Base-by-base conservation (phyloP, 2,797 vertebrate species). In the Halcyon leucocephala region DNA sequence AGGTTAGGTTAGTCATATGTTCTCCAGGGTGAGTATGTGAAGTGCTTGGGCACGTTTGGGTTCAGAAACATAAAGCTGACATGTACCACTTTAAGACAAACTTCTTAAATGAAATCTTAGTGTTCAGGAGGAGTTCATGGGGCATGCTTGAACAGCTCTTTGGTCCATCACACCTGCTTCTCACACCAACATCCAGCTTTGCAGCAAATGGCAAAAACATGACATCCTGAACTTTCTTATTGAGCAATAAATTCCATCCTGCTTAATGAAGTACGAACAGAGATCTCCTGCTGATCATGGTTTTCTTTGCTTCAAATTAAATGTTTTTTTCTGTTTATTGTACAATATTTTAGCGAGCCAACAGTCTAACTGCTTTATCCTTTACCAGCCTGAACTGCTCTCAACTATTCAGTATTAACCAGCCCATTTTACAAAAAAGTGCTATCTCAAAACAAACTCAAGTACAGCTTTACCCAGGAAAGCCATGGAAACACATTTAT, bases 401-500 rank as follows among this genome's bases (percentile, higher is more conserved):
- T 62, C 25, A 70, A 52, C 55, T 91, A 25, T 82, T 90, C 77
- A 42, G 55, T 37, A 60, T 64, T 64, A 89, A 76, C 14, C 5
- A 15, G 86, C 55, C 14, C 2, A 3, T 88, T 94, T 88, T 86
- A 79, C 2, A 12, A 7, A n/a, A 51, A 89, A 62, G 77, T n/a
- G 9, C 48, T 79, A 25, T 84, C 51, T 84, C 51, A 73, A 89
- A 95, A 73, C 12, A 76, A 71, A 61, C 62, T 91, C 25, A 93
- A 65, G 48, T 73, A n/a, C 15, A 77, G 41, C 64, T 92, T 74
- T 95, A 79, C n/a, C n/a, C 41, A 82, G 54, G 29, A 92, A 73
- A 94, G 80, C 67, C 73, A 54, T 90, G 85, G 86, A 95, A 95
- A 82, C 71, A 14, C 25, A 5, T 86, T 93, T 84, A 12, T n/a